Base-by-base conservation (phyloP, 2,797 vertebrate genomes). In the Megalops cyprinoides region DNA sequence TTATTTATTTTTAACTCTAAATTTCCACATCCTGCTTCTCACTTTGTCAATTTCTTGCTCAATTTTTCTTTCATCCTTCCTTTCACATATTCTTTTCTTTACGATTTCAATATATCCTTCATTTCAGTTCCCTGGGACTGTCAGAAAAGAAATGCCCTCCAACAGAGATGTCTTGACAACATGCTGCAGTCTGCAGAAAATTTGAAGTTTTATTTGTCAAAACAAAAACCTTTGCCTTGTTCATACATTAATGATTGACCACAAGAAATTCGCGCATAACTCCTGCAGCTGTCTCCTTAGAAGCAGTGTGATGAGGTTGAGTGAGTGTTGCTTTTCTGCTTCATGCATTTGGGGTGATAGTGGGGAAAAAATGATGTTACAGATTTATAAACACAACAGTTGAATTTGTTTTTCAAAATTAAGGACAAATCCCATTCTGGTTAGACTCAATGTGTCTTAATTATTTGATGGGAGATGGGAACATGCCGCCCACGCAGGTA, bases 151-250 rank as follows among this genome's bases (percentile, higher is more conserved):
- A 65, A 34, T 34, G 39, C 10, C 18, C 3, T 39, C 7, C 67
- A 42, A 44, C 67, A 71, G 67, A 71, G 37, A 71, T n/a, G 67
- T 15, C 37, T 44, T 44, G 37, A 44, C 37, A 71, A 71, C 20
- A 37, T 71, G 67, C 67, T 71, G 67, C 39, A 28, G 37, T 71
- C 67, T 12, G 67, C 67, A 71, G 67, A 71, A 71, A 71, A 23
- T 71, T 7, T 71, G 67, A 20, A 23, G 67, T 71, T 71, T 44
- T 71, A 42, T 44, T 71, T 44, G 18, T 71, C 31, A 71, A 71
- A 39, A 20, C 67, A n/a, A 9, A 71, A 71, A 15, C 14, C 34
- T 39, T 31, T 44, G 23, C 37, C 67, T 71, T 20, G 23, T 71
- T 23, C 39, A 71, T 39, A 44, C 20, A 44, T 71, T 71, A 71